Percentiles rank a stretch among this genome's conserved stretches.
These are phyloP conservation scores for Trachymyrmex septentrionalis DNA, from an alignment of 1,140 invertebrate genomes.

Conservation along the genomic window DNA sequence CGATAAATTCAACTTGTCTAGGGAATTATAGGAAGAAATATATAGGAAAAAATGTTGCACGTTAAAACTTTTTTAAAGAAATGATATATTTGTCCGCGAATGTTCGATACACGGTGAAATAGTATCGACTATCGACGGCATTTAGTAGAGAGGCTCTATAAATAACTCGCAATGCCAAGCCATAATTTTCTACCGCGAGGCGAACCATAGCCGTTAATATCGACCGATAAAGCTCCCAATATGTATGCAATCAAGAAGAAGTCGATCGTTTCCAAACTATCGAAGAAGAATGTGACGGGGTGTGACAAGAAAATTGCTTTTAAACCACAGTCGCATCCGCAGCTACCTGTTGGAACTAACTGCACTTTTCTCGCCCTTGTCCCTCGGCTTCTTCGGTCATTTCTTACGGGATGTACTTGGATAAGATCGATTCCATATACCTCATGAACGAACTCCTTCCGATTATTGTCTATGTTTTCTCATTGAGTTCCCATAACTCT, in stretches of 20 bases:
- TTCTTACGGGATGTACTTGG: constrained; percentile 53
- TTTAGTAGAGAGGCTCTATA: constrained; percentile 35
- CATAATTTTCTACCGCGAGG: constrained; percentile 48
- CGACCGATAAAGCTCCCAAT: constrained; percentile 56
- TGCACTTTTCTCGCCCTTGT: constrained; percentile 59
- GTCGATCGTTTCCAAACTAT: constrained; percentile 60
- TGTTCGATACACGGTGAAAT: constrained; percentile 5
- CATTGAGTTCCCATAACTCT: constrained; percentile 33
- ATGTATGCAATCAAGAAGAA: constrained; percentile 64
- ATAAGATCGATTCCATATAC: constrained; percentile 56
- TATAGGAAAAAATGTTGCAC: neutral
- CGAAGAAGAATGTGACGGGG: constrained; percentile 58
- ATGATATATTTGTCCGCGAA: constrained; percentile 19
- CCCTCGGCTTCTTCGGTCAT: constrained; percentile 39
- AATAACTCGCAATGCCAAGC: constrained; percentile 50
- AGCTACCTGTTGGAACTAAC: constrained; percentile 63
- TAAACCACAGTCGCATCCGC: constrained; percentile 58
- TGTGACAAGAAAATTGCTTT: constrained; percentile 65
- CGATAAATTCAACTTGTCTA: neutral
- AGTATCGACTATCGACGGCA: constrained; percentile 43
- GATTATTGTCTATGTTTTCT: constrained; percentile 43
- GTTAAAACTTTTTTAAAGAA: constrained; percentile 21
- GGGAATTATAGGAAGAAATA: neutral
- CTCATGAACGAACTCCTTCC: constrained; percentile 18
- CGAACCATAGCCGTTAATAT: constrained; percentile 50